Percentiles rank a stretch among this genome's conserved stretches.
phyloP scores from a whole-genome alignment of 2,113 vertebrate species.

The Himantopus leucocephalus region DNA sequence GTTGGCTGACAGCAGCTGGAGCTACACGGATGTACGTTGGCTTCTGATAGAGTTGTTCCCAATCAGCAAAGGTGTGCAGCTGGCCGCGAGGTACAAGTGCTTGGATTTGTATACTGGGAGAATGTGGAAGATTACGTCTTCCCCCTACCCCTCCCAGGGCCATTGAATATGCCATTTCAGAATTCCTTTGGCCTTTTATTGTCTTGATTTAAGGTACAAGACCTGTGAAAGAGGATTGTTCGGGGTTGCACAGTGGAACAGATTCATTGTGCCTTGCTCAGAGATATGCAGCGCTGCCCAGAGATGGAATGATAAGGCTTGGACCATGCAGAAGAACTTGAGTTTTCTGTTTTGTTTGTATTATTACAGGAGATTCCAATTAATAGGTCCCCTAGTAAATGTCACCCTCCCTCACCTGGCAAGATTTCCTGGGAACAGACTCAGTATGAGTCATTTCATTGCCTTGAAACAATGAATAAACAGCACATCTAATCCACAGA shows the following conservation, averaged over 20 bases:
- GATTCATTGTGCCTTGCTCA: neutral
- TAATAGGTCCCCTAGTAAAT: constrained; percentile 20
- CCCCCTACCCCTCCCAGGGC: neutral
- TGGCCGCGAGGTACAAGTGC: neutral
- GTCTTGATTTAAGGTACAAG: neutral
- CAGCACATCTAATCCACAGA: constrained; percentile 49
- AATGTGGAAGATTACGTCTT: neutral
- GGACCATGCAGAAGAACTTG: neutral
- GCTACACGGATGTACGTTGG: fast-evolving
- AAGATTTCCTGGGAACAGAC: constrained; percentile 43
- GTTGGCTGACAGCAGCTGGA: neutral
- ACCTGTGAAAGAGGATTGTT: constrained; percentile 42
- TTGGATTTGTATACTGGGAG: neutral
- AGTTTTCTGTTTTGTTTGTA: neutral
- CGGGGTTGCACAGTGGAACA: neutral
- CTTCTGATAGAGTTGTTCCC: neutral
- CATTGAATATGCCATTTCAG: neutral
- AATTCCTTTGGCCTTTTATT: neutral
- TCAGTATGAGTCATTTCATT: neutral
- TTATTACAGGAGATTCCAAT: neutral
- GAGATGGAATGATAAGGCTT: constrained; percentile 30
- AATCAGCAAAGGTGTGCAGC: neutral
- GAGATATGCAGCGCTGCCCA: neutral
- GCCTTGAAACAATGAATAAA: constrained; percentile 53
- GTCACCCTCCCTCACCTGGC: constrained; percentile 51